Evolutionary conservation across 2,797 vertebrate species (phyloP), one percentile per base, ranked within the genome.

Genomic region (Myripristis jacobus): DNA sequence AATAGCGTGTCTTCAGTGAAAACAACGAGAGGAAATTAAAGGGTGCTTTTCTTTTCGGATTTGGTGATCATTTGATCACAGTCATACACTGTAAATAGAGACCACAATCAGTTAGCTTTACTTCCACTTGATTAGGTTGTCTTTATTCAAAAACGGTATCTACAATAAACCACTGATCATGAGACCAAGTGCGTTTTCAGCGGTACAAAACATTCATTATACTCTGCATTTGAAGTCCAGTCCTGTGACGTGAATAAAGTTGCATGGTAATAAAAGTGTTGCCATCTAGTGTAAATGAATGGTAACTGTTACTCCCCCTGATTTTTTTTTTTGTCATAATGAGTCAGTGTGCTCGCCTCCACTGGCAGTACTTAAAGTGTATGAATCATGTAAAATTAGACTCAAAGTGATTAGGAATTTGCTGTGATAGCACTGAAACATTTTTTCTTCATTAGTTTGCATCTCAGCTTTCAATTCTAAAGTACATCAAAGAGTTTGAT

Each of bases 201-300:
- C 13, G 19, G 7, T 19, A 22, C 2, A 13, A 56, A 34, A 57
- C 25, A 54, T 15, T 21, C 0, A 21, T 36, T 25, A 36, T 38
- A 47, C 11, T 60, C 4, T 50, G 19, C 11, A 29, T 27, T 34
- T n/a, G 1, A 76, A 72, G 1, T 47, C 6, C 11, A 48, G 25
- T 57, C 44, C 48, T 63, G 48, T 44, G 53, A 70, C 63, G 79
- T 55, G 21, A 44, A 61, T 21, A 16, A 25, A 2, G 12, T 1
- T 24, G 22, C 2, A 59, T 62, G n/a, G 18, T 65, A 67, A 78
- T 57, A 59, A 31, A 3, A 71, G 6, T 81, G 66, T 55, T 75
- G 88, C 91, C 90, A 88, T 81, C 91, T 90, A 76, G 88, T 89
- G 92, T 71, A 75, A 2, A 16, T 48, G 0, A 25, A 66, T 27